Conservation (phyloP, 2,888 invertebrate genomes). For the Hypena proboscidalis region DNA sequence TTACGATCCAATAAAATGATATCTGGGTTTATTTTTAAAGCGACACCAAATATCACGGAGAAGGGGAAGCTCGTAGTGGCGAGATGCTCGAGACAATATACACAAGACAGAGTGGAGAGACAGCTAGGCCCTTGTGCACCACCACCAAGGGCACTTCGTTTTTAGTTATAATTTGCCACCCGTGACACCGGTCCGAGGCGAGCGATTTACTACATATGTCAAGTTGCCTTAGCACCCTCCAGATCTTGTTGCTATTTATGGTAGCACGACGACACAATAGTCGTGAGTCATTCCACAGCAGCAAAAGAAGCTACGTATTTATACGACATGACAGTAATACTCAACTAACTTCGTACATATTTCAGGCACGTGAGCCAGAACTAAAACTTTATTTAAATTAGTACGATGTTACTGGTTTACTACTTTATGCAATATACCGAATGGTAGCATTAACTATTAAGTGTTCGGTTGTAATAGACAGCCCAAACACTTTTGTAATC, state of each 20-base stretch:
- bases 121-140: slow-evolving; percentile 49
- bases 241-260: slow-evolving; percentile 68
- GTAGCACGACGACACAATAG: slow-evolving; percentile 66
- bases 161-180: slow-evolving; percentile 69
- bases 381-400: slow-evolving; percentile 46
- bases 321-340: slow-evolving; percentile 57
- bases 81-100: slow-evolving; percentile 56
- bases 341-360: slow-evolving; percentile 57
- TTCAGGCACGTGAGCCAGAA: slow-evolving; percentile 48
- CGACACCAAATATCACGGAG: slow-evolving; percentile 40
- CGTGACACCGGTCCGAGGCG: slow-evolving; percentile 39
- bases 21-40: slow-evolving; percentile 43
- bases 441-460: slow-evolving; percentile 9
- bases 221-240: slow-evolving; percentile 59
- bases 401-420: slow-evolving; percentile 27
- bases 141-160: slow-evolving; percentile 64
- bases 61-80: slow-evolving; percentile 44
- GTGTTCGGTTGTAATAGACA: slow-evolving; percentile 1
- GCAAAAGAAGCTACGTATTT: slow-evolving; percentile 45
- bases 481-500: slow-evolving; percentile 2
- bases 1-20: slow-evolving; percentile 52
- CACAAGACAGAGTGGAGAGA: slow-evolving; percentile 57
- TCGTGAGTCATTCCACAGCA: slow-evolving; percentile 61
- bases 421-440: slow-evolving; percentile 16
- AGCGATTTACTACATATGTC: slow-evolving; percentile 54